Evolutionary conservation across 92 coral and sea anemone genomes (phyloP).

Genomic region (Parazoanthus swiftii): DNA sequence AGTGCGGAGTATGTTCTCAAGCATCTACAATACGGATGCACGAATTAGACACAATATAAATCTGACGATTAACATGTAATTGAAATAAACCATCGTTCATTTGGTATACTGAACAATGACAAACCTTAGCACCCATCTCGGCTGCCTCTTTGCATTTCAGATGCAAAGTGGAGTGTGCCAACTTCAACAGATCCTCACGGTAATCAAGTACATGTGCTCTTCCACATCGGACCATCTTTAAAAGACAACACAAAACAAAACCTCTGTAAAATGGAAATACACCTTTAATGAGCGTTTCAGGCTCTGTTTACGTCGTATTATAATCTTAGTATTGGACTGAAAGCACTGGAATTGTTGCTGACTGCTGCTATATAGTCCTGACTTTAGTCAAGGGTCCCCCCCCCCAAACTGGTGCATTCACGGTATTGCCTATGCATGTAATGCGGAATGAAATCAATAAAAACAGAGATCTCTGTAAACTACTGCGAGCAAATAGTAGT

Average conservation of each 20-base stretch:
- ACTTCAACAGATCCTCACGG: conserved; percentile 67
- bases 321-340: neutral
- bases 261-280: neutral
- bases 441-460: too few relatives aligned
- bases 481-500: too few relatives aligned
- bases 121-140: conserved; percentile 83
- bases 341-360: too few relatives aligned
- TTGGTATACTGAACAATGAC: conserved; percentile 3
- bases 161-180: conserved; percentile 67
- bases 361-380: too few relatives aligned
- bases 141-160: conserved; percentile 94
- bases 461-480: too few relatives aligned
- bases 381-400: too few relatives aligned
- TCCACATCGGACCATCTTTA: conserved; percentile 88
- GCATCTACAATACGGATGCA: conserved; percentile 53
- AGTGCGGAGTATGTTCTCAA: conserved; percentile 84
- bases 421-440: too few relatives aligned
- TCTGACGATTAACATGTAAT: neutral
- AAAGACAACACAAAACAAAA: neutral
- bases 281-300: neutral
- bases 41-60: neutral
- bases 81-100: neutral
- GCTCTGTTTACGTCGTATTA: neutral
- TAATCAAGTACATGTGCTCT: conserved; percentile 67
- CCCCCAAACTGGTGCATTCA: too few relatives aligned